Base-by-base conservation (phyloP, 2,888 invertebrate species). In the Nemurella pictetii region DNA sequence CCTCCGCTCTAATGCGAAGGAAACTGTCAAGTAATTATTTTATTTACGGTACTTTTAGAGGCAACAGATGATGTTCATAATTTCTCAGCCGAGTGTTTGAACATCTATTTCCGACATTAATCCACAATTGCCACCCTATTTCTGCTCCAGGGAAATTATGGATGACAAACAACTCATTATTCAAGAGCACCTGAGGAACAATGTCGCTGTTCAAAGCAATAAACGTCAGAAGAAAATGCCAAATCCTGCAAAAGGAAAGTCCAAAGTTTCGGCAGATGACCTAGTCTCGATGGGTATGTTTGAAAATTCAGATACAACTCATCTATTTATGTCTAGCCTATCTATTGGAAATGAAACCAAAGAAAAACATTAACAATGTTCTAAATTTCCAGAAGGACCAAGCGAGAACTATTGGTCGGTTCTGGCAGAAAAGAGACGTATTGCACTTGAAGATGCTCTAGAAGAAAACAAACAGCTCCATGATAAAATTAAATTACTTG, bases 361-460 rank as follows among this genome's bases (percentile, higher is more conserved):
- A n/a, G 32, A 32, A 32, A 32, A 32, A 32, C 32, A 32, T 32
- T n/a, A 25, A n/a, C 55, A 55, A 75, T 75, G 25, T 75, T 4
- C 12, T 55, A n/a, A n/a, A 26, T 80, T 86, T 87, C 7, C 83
- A 91, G 93, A 92, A 85, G 93, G 92, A 72, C 94, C 96, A 2
- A 94, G 95, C 85, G 94, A 94, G 88, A 93, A 93, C 86, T 96
- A 96, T 89, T 96, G 96, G 95, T 92, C 95, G 90, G 91, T 93
- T 80, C 89, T 96, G 86, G 95, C 96, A 29, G 96, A 95, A 89
- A 94, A 94, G 88, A 92, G 96, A 86, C 93, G 95, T 85, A 90
- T 93, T 87, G 95, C 95, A 0, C 90, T 96, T 30, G 93, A 96
- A 88, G 94, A 95, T 86, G 93, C 95, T 30, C 91, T 96, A 32